These are phyloP conservation scores for Tauraco erythrolophus DNA, from an alignment of 2,113 vertebrate species.

Conservation along the genomic window DNA sequence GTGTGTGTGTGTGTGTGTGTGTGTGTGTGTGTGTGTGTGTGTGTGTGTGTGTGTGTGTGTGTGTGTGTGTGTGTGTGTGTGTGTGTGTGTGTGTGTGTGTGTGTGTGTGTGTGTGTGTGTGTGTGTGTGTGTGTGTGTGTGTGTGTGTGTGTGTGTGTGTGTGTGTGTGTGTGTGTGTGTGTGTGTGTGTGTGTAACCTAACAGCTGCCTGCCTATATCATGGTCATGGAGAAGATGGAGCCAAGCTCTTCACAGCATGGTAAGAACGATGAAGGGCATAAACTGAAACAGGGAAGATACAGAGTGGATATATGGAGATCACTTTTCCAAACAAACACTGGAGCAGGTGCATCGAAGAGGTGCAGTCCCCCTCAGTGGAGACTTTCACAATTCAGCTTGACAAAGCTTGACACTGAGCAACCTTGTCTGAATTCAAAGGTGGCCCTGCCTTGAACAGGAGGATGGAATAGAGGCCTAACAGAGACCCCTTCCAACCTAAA, in stretches of 20 bases:
- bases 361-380: neutral
- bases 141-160: no score
- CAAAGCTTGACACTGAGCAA: neutral
- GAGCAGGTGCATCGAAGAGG: neutral
- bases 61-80: no score
- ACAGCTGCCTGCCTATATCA: neutral
- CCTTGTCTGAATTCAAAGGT: neutral
- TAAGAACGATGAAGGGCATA: neutral
- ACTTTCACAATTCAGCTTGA: neutral
- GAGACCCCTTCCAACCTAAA: neutral
- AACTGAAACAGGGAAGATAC: neutral
- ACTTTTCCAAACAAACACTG: neutral
- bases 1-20: rapidly evolving
- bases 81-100: no score
- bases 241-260: neutral
- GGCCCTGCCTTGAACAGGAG: neutral
- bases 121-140: rapidly evolving
- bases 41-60: no score
- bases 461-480: neutral
- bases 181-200: rapidly evolving
- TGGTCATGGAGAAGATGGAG: neutral
- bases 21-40: no score
- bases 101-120: no score
- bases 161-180: rapidly evolving
- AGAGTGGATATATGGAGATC: neutral